phyloP scores from a whole-genome alignment of 2,888 invertebrate species.

The Choreutis nemorana region DNA sequence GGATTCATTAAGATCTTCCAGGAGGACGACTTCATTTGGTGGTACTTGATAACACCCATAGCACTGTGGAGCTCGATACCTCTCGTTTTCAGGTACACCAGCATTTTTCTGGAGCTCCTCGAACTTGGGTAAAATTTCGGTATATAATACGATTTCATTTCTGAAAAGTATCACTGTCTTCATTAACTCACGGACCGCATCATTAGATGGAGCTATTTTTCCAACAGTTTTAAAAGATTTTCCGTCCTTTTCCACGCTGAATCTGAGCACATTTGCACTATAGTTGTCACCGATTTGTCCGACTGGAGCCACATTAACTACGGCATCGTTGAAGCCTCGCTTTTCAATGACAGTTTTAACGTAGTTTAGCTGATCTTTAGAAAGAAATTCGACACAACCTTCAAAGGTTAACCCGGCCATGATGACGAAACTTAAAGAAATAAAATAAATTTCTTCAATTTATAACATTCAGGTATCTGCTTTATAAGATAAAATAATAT shows the following conservation, averaged over 20 bases:
- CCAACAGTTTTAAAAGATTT: slow-evolving; percentile 23
- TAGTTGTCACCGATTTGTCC: slow-evolving; percentile 13
- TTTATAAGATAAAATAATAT: too few species aligned
- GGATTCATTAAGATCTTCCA: slow-evolving; percentile 5
- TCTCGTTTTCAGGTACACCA: slow-evolving; percentile 19
- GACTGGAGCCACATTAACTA: slow-evolving; percentile 10
- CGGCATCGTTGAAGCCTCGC: slow-evolving; percentile 8
- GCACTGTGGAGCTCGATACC: slow-evolving; percentile 20
- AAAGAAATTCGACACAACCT: slow-evolving; percentile 1
- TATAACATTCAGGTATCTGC: too few species aligned
- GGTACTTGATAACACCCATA: slow-evolving; percentile 17
- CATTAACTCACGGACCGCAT: slow-evolving; percentile 13
- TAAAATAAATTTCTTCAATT: too few species aligned
- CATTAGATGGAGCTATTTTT: slow-evolving; percentile 23
- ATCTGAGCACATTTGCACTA: slow-evolving; percentile 8
- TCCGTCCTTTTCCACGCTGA: slow-evolving; percentile 13
- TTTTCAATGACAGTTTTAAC: slow-evolving; percentile 7
- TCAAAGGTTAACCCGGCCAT: not conserved
- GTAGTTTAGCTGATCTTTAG: slow-evolving; percentile 4
- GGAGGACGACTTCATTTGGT: slow-evolving; percentile 4
- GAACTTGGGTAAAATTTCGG: slow-evolving; percentile 23
- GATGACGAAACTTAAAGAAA: too few species aligned
- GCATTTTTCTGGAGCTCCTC: slow-evolving; percentile 21
- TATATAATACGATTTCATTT: slow-evolving; percentile 27
- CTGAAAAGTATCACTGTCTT: slow-evolving; percentile 15